Base-by-base conservation (phyloP, 1,140 invertebrate genomes). In the Drosophila tani region DNA sequence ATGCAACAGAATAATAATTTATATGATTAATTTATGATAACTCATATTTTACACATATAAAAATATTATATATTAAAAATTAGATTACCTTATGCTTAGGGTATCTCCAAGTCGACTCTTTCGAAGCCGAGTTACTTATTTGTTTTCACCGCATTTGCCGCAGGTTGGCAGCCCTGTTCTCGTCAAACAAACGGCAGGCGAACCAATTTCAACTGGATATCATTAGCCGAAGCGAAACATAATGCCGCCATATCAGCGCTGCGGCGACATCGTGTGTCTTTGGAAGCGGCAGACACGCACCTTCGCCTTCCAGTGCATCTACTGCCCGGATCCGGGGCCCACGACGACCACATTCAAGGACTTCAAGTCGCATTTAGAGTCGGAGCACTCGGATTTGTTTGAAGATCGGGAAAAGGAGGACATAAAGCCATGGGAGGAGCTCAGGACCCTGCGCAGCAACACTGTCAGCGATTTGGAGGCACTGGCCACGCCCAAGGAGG, bases 181-280 rank as follows among this genome's bases (percentile, higher is more conserved):
- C 35, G 24, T 29, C 8, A 60, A 43, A 29, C 45, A 50, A 49
- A 41, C 32, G 51, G 7, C 14, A 21, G 29, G 14, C 27, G 5
- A 15, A 38, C 7, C n/a, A 21, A 32, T n/a, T 64, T 5, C 35
- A 15, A 40, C 11, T 65, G 27, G 0, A 59, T 11, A 56, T 15
- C 19, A 2, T 1, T 15, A 4, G 40, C 12, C 2, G 4, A 8
- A 21, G 7, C 51, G 2, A 19, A 27, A 19, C 32, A 43, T n/a
- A 38, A 78, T 73, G 79, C 56, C 66, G 60, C 71, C 64, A 5
- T 64, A 78, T 32, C 45, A 67, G 9, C 43, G 49, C 14, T 83
- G 75, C 55, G 80, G 74, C 17, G 73, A 82, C 5, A 77, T 77
- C 40, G 67, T 81, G 14, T 82, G 66, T 21, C 46, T 66, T 2